Evolutionary conservation across 2,113 vertebrate genomes (phyloP).

Genomic region (Bos javanicus): DNA sequence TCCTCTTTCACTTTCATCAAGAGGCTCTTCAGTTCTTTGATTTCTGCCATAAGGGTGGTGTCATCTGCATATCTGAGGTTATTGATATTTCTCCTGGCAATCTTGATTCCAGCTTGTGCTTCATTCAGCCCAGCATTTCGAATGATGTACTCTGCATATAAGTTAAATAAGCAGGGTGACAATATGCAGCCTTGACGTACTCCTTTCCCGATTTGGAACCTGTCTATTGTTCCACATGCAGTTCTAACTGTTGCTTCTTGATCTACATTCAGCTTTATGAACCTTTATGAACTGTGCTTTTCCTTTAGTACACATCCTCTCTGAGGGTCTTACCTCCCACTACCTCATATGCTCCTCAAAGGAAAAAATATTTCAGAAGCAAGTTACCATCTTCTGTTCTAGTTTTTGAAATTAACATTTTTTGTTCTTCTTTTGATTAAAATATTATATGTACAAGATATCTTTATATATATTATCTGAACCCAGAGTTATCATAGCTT

Average conservation of each 20-base stretch:
- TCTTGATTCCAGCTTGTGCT: not conserved
- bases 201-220: not conserved
- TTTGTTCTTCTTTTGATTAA: not conserved
- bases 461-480: not conserved
- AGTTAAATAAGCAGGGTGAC: not conserved
- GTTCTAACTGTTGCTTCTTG: not conserved
- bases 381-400: not conserved
- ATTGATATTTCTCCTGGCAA: not conserved
- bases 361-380: not conserved
- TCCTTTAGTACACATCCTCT: not conserved
- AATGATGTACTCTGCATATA: not conserved
- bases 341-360: not conserved
- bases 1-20: not conserved
- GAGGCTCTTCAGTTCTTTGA: not conserved
- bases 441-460: not conserved
- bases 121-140: not conserved
- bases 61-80: not conserved
- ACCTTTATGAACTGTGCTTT: not conserved
- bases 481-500: not conserved
- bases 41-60: not conserved
- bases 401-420: not conserved
- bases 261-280: not conserved
- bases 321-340: not conserved
- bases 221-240: not conserved
- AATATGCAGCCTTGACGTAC: not conserved